phyloP scores from a whole-genome alignment of 92 coral and sea anemone genomes.

The Ricordea florida region DNA sequence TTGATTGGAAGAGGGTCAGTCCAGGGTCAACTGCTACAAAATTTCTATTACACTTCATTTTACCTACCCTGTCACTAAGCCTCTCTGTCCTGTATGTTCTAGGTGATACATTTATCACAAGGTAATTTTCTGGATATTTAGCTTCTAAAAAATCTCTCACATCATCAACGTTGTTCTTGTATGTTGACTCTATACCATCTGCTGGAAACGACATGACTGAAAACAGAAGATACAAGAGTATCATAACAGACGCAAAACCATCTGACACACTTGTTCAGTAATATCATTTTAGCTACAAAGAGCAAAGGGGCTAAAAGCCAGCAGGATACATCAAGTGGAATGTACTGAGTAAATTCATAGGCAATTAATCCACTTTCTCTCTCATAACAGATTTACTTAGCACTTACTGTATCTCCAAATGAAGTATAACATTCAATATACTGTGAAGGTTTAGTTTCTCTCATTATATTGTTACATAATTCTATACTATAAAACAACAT shows the following conservation, averaged over 20 bases:
- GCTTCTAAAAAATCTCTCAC: constrained; percentile 88
- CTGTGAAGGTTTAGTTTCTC: too few relatives aligned
- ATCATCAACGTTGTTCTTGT: constrained; percentile 95
- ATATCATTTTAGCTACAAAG: too few relatives aligned
- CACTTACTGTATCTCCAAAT: too few relatives aligned
- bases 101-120: constrained; percentile 91
- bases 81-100: constrained; percentile 82
- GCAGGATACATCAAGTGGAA: neutral
- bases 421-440: too few relatives aligned
- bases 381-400: too few relatives aligned
- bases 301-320: neutral
- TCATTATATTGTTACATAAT: too few relatives aligned
- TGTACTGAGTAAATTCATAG: too few relatives aligned
- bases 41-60: neutral
- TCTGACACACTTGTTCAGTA: too few relatives aligned
- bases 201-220: constrained; percentile 97
- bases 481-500: too few relatives aligned
- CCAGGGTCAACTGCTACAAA: too few relatives aligned
- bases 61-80: constrained; percentile 83
- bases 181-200: constrained; percentile 95
- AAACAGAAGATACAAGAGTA: neutral
- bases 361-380: too few relatives aligned
- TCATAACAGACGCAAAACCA: neutral
- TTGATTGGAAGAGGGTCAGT: too few relatives aligned
- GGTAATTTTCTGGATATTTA: constrained; percentile 83